phyloP scores from a whole-genome alignment of 2,113 vertebrate species.

The Rhipidura dahli region DNA sequence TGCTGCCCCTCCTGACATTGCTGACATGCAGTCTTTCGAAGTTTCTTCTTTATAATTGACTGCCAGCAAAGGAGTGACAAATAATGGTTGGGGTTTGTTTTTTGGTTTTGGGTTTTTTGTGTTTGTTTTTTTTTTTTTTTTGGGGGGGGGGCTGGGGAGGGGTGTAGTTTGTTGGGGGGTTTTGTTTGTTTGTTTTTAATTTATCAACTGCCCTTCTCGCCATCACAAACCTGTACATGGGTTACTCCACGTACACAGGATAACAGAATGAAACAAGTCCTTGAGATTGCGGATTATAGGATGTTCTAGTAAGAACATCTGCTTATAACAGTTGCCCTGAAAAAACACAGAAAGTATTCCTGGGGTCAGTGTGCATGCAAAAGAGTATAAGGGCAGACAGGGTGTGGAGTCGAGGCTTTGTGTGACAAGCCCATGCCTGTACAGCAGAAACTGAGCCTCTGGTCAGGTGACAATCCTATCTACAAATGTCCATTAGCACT shows the following conservation, averaged over 20 bases:
- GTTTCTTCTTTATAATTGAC: neutral
- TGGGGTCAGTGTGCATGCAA: neutral
- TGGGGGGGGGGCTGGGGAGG: neutral
- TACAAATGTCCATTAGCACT: slow-evolving; percentile 37
- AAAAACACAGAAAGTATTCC: neutral
- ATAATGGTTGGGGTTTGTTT: neutral
- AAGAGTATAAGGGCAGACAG: neutral
- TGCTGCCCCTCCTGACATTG: neutral
- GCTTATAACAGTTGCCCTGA: neutral
- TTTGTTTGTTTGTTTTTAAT: neutral
- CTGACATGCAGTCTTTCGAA: neutral
- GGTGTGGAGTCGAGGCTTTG: neutral
- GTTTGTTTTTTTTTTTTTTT: neutral
- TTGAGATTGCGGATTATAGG: neutral
- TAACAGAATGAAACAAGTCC: neutral
- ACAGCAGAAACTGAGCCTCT: neutral
- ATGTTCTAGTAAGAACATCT: neutral
- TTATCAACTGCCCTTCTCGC: neutral
- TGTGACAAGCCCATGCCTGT: slow-evolving; percentile 1
- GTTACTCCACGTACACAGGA: neutral
- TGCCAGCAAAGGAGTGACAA: neutral
- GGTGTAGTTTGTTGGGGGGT: neutral
- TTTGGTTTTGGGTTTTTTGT: neutral
- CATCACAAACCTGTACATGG: neutral
- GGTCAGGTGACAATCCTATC: neutral